phyloP scores from a whole-genome alignment of 2,113 vertebrate species.

The Nothocercus nigrocapillus region DNA sequence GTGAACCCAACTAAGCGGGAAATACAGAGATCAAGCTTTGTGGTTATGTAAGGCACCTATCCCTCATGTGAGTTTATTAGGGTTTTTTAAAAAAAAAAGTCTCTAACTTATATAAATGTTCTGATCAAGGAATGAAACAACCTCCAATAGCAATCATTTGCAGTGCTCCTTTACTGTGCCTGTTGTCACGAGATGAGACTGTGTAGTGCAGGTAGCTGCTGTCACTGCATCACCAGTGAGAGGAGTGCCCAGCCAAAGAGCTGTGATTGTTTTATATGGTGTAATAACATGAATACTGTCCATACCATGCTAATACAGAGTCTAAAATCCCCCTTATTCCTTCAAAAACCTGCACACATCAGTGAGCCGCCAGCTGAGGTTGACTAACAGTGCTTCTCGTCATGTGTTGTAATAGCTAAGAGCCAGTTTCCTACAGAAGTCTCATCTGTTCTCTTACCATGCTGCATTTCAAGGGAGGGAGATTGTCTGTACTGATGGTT shows the following conservation, averaged over 20 bases:
- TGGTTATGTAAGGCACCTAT: rapidly evolving
- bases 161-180: not conserved
- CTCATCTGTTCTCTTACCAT: not conserved
- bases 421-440: not conserved
- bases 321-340: not conserved
- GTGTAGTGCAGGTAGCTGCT: not conserved
- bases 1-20: not conserved
- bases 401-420: not conserved
- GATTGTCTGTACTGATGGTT: not conserved
- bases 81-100: not conserved
- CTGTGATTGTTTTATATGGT: not conserved
- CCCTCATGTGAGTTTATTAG: not conserved
- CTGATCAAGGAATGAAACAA: rapidly evolving
- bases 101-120: not conserved
- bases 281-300: rapidly evolving
- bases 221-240: not conserved
- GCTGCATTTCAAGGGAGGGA: not conserved
- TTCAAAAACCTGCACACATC: not conserved
- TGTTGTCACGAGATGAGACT: not conserved
- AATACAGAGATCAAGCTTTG: not conserved
- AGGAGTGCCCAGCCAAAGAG: not conserved
- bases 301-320: rapidly evolving
- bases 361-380: not conserved
- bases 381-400: not conserved
- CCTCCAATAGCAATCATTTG: rapidly evolving